phyloP scores from a whole-genome alignment of 2,888 invertebrate species.

The Perizoma flavofasciatum region DNA sequence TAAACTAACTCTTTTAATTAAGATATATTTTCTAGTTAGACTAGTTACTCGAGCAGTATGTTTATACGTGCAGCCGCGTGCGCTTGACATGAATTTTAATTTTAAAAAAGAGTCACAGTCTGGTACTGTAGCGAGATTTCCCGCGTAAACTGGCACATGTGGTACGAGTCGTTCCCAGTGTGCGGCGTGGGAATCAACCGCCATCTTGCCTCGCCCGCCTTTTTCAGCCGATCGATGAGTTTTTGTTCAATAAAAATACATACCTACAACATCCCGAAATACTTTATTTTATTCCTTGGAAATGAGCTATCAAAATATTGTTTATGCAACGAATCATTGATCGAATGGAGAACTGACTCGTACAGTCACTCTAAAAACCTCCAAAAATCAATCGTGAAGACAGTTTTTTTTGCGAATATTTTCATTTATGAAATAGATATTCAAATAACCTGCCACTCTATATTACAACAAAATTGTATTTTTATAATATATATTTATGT shows the following conservation, averaged over 20 bases:
- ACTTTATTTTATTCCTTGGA: background rate
- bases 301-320: background rate
- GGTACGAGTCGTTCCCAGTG: conserved; percentile 65
- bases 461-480: too few species aligned
- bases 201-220: conserved; percentile 52
- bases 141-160: conserved; percentile 73
- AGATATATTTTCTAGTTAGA: conserved; percentile 37
- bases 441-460: too few species aligned
- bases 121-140: conserved; percentile 54
- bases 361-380: too few species aligned
- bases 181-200: conserved; percentile 73
- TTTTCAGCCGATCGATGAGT: conserved; percentile 16
- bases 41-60: conserved; percentile 33
- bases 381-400: too few species aligned
- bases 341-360: too few species aligned
- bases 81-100: conserved; percentile 51
- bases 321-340: too few species aligned
- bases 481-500: too few species aligned
- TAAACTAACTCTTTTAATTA: too few species aligned
- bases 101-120: conserved; percentile 45
- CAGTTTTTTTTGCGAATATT: too few species aligned
- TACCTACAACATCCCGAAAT: conserved; percentile 34
- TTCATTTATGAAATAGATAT: too few species aligned
- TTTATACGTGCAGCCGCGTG: conserved; percentile 31
- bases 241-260: conserved; percentile 61